Base-by-base conservation (phyloP, 2,888 invertebrate species). In the Volucella inanis region DNA sequence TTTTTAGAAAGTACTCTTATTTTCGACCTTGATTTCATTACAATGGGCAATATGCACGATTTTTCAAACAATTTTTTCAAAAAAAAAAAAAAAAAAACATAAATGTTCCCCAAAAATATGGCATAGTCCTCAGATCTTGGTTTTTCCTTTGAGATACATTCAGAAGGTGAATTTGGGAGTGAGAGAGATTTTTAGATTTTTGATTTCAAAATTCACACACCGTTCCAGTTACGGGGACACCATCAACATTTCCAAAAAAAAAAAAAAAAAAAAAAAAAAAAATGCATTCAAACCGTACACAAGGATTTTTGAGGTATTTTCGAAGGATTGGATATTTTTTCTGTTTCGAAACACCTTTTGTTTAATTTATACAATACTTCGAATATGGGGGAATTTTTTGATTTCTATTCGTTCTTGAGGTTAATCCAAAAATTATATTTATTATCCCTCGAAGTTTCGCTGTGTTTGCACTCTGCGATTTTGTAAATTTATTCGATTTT, bases 11-110 rank as follows among this genome's bases (percentile, higher is more conserved):
- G 8, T 14, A 55, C 8, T 31, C 9, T 54, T 15, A 14, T 31
- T 61, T n/a, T 22, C 39, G 70, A 70, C 47, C 57, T 70, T 70
- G 49, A 57, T 57, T 31, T 45, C 39, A 22, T 57, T 45, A 55
- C 54, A 49, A 39, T 47, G 45, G n/a, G 15, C 10, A 38, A 55
- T 55, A 41, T 50, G 3, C 18, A 59, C 41, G 8, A 41, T 43
- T 39, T 70, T 12, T 39, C 9, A 39, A 31, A 18, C 12, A 15
- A 41, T 15, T 59, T 18, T 6, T 14, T 12, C 15, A 18, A 43
- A 43, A 18, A 57, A 8, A 3, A 14, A 38, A n/a, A 55, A n/a
- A 38, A 14, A n/a, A 15, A n/a, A 0, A 18, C 10, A 3, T 14
- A 8, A 14, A 15, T 15, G 43, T 0, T 6, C 31, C 31, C 6